Evolutionary conservation across 2,888 invertebrate genomes (phyloP).

Genomic region (Bembecia ichneumoniformis): DNA sequence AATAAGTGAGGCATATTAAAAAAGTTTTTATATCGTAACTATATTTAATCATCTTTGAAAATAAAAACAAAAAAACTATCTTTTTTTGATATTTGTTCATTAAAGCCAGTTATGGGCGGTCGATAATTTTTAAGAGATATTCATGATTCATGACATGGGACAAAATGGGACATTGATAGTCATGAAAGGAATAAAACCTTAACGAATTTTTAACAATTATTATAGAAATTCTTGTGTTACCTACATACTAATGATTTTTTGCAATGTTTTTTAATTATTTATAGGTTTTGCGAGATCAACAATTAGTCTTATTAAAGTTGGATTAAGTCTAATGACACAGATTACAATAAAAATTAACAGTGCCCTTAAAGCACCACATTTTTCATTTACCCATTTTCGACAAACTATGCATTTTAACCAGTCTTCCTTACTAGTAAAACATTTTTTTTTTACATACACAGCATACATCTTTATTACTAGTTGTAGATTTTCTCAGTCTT

Average conservation of each 20-base stretch:
- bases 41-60: too few relatives aligned
- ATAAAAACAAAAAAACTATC: too few relatives aligned
- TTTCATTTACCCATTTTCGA: neutral
- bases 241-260: too few relatives aligned
- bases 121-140: neutral
- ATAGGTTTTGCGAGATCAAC: too few relatives aligned
- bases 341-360: neutral
- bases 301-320: too few relatives aligned
- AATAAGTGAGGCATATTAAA: too few relatives aligned
- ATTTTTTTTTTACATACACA: neutral
- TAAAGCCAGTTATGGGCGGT: too few relatives aligned
- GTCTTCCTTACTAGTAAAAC: neutral
- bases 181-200: neutral
- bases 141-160: neutral
- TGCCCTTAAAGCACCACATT: neutral
- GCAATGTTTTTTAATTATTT: too few relatives aligned
- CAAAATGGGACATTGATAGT: too few relatives aligned
- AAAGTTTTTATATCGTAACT: too few relatives aligned
- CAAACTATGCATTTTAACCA: neutral
- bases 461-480: neutral
- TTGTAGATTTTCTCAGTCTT: neutral
- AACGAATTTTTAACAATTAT: too few relatives aligned
- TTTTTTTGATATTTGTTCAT: neutral
- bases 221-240: too few relatives aligned
- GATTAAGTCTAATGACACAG: neutral